Evolutionary conservation across 2,113 vertebrate genomes (phyloP), one percentile per base, ranked within the genome.

Genomic region (Phalacrocorax carbo): DNA sequence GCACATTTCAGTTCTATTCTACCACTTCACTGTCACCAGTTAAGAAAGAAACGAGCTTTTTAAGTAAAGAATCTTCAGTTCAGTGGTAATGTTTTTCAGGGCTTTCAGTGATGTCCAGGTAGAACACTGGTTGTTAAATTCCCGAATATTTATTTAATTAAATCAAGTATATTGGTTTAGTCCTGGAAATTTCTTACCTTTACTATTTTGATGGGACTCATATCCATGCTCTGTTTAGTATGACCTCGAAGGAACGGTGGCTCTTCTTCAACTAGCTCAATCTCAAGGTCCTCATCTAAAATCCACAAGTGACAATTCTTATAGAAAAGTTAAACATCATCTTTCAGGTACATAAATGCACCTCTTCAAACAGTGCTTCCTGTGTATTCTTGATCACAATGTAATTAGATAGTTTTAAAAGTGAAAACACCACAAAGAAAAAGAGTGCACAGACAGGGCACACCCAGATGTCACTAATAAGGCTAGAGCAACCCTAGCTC

Each of bases 171-270:
- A 40, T 18, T 44, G 3, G 4, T 8, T 68, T 76, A 72, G 57
- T 29, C 40, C 27, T n/a, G 34, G n/a, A 22, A 40, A 42, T 42
- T 54, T 58, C 65, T 73, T 80, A 99, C 99, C 99, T 99, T 99
- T 23, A 99, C 99, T 10, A 99, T 99, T 97, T 99, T 99, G 81
- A 99, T 99, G 22, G 99, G 99, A 80, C 99, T 99, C 99, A 99
- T 99, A 97, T 99, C 99, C 99, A 99, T 99, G 98, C 99, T 99
- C 84, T 99, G 99, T 77, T 99, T 99, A 36, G 99, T 99, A 95
- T 99, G 99, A 51, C 99, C 99, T 96, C 99, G 98, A 86, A 99
- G 98, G 97, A 99, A 99, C 0, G 99, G 99, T 5, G 99, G 99
- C 52, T 99, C 99, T 95, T 99, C 99, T 88, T 99, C 99, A 64